Evolutionary conservation across 2,797 vertebrate genomes (phyloP).

Genomic region (Echiichthys vipera): DNA sequence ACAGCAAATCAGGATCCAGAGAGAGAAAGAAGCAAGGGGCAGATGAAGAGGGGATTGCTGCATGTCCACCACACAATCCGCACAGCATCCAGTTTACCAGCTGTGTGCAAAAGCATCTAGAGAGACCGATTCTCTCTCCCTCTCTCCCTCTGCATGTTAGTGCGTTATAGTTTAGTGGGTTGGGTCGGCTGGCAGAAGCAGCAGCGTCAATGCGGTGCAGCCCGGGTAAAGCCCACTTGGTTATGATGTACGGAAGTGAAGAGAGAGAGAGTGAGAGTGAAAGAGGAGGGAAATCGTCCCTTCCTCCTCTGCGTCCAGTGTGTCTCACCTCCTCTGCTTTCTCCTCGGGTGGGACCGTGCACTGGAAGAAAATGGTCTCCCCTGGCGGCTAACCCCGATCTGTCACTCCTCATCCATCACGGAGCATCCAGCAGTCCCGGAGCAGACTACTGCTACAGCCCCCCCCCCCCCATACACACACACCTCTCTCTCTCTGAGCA

Average conservation of each 20-base stretch:
- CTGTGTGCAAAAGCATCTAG: conserved; percentile 1
- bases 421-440: conserved; percentile 66
- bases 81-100: conserved; percentile 26
- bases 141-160: conserved; percentile 2
- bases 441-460: conserved; percentile 59
- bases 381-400: conserved; percentile 88
- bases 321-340: conserved; percentile 48
- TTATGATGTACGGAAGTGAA: conserved; percentile 60
- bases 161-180: conserved; percentile 62
- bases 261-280: conserved; percentile 49
- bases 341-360: conserved; percentile 52
- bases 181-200: conserved; percentile 62
- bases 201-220: conserved; percentile 77
- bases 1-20: conserved; percentile 33
- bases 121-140: not conserved
- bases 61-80: conserved; percentile 36
- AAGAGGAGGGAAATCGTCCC: conserved; percentile 50
- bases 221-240: conserved; percentile 61
- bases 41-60: conserved; percentile 35
- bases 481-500: conserved; percentile 65
- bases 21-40: not conserved
- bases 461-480: too few relatives aligned
- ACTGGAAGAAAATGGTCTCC: conserved; percentile 81
- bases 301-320: conserved; percentile 52
- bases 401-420: conserved; percentile 90